phyloP scores from a whole-genome alignment of 2,797 vertebrate genomes.

The Leptatherina wallacei region DNA sequence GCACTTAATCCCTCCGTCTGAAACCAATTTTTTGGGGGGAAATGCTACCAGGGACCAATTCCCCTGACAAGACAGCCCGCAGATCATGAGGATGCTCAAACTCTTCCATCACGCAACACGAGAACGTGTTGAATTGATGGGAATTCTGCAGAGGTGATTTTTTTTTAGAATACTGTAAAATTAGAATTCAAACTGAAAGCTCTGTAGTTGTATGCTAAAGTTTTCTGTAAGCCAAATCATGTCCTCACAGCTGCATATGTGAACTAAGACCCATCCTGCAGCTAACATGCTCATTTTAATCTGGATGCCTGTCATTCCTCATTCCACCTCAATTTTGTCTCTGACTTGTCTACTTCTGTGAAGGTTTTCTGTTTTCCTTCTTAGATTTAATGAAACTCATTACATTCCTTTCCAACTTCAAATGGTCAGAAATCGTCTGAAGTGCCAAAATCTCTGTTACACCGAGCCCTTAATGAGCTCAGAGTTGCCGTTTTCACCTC shows the following conservation, averaged over 20 bases:
- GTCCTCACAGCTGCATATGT: slow-evolving; percentile 2
- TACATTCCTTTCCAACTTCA: slow-evolving; percentile 67
- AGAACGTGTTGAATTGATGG: too few relatives aligned
- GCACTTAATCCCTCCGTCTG: too few relatives aligned
- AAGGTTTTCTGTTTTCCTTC: slow-evolving; percentile 38
- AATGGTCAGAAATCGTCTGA: slow-evolving; percentile 63
- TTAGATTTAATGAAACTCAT: slow-evolving; percentile 58
- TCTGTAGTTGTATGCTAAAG: background rate
- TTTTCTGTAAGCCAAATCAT: background rate
- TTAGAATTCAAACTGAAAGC: background rate
- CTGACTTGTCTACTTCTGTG: slow-evolving; percentile 29
- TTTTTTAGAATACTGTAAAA: background rate
- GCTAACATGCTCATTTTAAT: slow-evolving; percentile 41
- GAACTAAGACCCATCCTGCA: slow-evolving; percentile 13
- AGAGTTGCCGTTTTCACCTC: slow-evolving; percentile 57
- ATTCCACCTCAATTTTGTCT: slow-evolving; percentile 30
- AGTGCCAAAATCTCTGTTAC: slow-evolving; percentile 56
- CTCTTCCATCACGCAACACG: too few relatives aligned
- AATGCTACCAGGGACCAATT: too few relatives aligned
- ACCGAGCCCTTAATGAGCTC: slow-evolving; percentile 62
- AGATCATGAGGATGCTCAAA: too few relatives aligned
- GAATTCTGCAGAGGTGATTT: too few relatives aligned
- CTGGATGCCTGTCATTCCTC: slow-evolving; percentile 34
- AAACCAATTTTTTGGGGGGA: too few relatives aligned
- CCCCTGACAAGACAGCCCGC: too few relatives aligned